Conservation (phyloP, 2,797 vertebrate genomes). For the Sarcoramphus papa region DNA sequence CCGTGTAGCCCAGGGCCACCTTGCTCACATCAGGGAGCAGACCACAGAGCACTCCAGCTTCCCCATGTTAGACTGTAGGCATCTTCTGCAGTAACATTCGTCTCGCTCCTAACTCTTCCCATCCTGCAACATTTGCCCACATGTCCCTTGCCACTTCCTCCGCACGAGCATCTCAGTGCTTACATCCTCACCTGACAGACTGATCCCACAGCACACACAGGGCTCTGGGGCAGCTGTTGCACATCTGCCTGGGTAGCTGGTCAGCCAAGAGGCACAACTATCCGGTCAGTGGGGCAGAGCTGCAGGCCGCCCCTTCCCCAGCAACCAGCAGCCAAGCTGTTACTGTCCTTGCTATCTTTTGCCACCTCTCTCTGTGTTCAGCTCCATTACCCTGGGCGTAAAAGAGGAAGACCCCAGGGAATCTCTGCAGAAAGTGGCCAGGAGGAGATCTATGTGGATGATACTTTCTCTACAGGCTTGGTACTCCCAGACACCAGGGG, state of each 20-base stretch:
- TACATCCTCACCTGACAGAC: neutral
- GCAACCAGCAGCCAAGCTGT: neutral
- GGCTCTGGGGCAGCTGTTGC: neutral
- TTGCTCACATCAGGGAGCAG: neutral
- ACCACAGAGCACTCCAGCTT: neutral
- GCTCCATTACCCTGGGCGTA: fast-evolving
- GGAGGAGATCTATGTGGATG: neutral
- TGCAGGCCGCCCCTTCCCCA: neutral
- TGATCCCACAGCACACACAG: neutral
- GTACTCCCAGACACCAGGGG: neutral
- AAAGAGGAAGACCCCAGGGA: neutral
- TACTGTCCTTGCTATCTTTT: neutral
- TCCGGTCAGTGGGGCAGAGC: neutral
- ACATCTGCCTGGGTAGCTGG: neutral
- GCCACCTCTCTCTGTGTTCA: neutral
- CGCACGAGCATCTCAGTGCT: neutral
- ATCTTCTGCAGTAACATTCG: neutral
- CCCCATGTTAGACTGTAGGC: neutral
- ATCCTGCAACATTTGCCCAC: neutral
- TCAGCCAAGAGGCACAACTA: neutral
- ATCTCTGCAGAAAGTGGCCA: neutral
- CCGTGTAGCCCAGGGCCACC: neutral
- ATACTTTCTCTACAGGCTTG: neutral
- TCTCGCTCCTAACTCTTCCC: neutral
- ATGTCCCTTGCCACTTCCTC: neutral